Evolutionary conservation across 2,113 vertebrate species (phyloP).

Genomic region (Uria lomvia): DNA sequence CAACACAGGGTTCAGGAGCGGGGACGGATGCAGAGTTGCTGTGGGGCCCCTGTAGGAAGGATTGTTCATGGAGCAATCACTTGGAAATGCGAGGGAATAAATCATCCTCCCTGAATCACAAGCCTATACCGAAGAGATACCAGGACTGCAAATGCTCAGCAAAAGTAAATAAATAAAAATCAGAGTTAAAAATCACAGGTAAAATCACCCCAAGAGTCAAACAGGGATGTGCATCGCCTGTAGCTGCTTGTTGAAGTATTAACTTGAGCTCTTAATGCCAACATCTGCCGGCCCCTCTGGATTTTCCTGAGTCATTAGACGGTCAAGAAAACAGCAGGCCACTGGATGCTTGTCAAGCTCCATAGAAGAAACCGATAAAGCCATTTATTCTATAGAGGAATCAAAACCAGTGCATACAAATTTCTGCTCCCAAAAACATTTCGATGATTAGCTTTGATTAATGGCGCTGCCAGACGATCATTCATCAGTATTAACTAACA

Average conservation of each 20-base stretch:
- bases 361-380: not conserved
- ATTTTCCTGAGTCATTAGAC: not conserved
- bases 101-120: not conserved
- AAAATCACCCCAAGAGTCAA: not conserved
- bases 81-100: not conserved
- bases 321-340: not conserved
- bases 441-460: conserved; percentile 39
- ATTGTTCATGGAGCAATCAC: fast-evolving
- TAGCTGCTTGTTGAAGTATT: not conserved
- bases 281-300: not conserved
- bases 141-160: not conserved
- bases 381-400: not conserved
- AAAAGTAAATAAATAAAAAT: not conserved
- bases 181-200: not conserved
- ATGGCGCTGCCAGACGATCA: conserved; percentile 35
- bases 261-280: not conserved
- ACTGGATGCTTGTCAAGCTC: not conserved
- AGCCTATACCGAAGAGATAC: not conserved
- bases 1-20: fast-evolving
- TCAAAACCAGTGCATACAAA: not conserved
- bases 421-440: not conserved
- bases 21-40: fast-evolving
- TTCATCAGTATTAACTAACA: conserved; percentile 34
- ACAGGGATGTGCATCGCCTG: fast-evolving
- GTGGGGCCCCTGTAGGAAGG: not conserved